These are phyloP conservation scores for Zenarchopterus dispar DNA, from an alignment of 2,797 vertebrate species.

Conservation along the genomic window DNA sequence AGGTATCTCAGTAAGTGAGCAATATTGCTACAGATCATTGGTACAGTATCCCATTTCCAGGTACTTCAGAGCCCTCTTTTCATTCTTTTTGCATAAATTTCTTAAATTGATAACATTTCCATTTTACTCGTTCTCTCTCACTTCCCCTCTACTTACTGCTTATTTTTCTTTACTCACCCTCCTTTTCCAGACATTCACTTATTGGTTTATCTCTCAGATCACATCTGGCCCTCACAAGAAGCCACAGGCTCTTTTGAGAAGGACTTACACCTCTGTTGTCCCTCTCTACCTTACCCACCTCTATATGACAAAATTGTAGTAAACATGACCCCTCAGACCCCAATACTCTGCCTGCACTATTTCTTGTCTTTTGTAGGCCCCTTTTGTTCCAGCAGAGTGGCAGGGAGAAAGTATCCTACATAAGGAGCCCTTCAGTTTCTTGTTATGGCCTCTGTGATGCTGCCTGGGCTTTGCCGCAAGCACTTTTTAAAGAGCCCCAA, in stretches of 20 bases:
- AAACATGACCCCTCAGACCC: conserved; percentile 28
- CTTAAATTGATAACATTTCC: conserved; percentile 46
- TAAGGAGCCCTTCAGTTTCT: conserved; percentile 36
- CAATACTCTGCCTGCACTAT: conserved; percentile 37
- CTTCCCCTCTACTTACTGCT: conserved; percentile 30
- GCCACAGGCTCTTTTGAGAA: conserved; percentile 78
- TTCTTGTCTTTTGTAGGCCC: conserved; percentile 47
- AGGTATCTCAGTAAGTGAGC: conserved; percentile 51
- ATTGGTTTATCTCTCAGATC: conserved; percentile 81
- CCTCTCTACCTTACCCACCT: conserved; percentile 29
- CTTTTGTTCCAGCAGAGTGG: conserved; percentile 49
- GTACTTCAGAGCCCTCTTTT: conserved; percentile 65
- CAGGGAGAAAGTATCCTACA: conserved; percentile 27
- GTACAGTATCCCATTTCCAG: conserved; percentile 71
- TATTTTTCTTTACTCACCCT: conserved; percentile 51
- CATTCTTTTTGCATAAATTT: conserved; percentile 52
- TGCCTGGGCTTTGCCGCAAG: conserved; percentile 40
- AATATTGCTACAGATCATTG: conserved; percentile 63
- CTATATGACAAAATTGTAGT: conserved; percentile 58
- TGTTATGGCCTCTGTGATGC: conserved; percentile 70
- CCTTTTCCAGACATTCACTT: conserved; percentile 43
- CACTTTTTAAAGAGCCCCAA: conserved; percentile 67
- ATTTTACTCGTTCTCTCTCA: conserved; percentile 48
- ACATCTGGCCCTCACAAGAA: conserved; percentile 83
- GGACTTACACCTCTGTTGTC: conserved; percentile 55